Evolutionary conservation across 2,888 invertebrate genomes (phyloP).

Genomic region (Catonia carolina): DNA sequence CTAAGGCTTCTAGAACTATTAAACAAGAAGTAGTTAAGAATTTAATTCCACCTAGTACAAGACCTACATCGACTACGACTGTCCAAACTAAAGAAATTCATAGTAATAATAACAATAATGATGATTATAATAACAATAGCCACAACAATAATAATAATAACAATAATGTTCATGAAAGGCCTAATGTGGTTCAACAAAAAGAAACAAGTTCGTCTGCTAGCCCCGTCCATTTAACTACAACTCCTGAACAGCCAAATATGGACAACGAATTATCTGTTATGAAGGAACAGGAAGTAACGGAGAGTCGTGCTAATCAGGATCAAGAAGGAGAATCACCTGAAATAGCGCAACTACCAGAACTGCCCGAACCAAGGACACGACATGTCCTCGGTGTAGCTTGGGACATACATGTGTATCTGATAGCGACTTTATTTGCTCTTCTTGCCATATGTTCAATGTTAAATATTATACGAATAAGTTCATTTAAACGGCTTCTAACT

Average conservation of each 20-base stretch:
- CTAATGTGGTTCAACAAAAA: neutral
- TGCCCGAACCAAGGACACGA: slow-evolving; percentile 36
- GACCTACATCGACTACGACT: slow-evolving; percentile 48
- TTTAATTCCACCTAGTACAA: slow-evolving; percentile 29
- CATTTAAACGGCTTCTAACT: slow-evolving; percentile 77
- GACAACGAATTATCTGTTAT: slow-evolving; percentile 15
- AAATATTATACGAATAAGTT: slow-evolving; percentile 78
- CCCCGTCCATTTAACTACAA: neutral
- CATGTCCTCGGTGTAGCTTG: slow-evolving; percentile 71
- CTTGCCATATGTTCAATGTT: slow-evolving; percentile 79
- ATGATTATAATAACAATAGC: too few species aligned
- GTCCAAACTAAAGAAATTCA: slow-evolving; percentile 32
- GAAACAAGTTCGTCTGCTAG: neutral
- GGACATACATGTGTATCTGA: slow-evolving; percentile 85
- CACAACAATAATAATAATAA: too few species aligned
- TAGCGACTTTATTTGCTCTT: slow-evolving; percentile 76
- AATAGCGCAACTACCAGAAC: slow-evolving; percentile 33
- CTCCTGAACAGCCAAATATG: neutral
- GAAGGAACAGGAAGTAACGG: slow-evolving; percentile 27
- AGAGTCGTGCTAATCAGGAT: slow-evolving; percentile 20
- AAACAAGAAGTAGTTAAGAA: slow-evolving; percentile 35
- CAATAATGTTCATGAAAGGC: neutral
- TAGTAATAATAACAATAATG: neutral
- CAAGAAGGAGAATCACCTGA: slow-evolving; percentile 28
- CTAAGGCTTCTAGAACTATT: slow-evolving; percentile 47